phyloP scores from a whole-genome alignment of 1,140 invertebrate genomes.

The Polyergus mexicanus region DNA sequence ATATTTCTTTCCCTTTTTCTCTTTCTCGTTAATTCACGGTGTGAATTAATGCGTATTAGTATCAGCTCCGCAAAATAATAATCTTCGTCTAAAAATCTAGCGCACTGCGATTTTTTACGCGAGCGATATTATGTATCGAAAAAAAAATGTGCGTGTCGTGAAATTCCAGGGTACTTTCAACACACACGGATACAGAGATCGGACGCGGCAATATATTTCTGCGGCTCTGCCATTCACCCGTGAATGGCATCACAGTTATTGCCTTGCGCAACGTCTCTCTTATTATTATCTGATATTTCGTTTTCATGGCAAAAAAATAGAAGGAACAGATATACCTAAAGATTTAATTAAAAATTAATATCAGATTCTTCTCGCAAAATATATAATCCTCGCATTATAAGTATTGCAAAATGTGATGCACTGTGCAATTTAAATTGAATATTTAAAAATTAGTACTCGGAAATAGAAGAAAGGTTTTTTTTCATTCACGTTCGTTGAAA shows the following conservation, averaged over 20 bases:
- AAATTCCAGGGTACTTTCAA: conserved; percentile 23
- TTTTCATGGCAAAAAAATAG: not conserved
- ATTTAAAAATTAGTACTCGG: not conserved
- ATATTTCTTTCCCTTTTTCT: not conserved
- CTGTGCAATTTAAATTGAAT: not conserved
- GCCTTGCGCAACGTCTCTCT: not conserved
- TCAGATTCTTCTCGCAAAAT: not conserved
- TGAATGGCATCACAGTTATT: conserved; percentile 46
- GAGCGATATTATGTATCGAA: too few species aligned
- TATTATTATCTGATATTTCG: conserved; percentile 7
- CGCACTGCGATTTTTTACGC: not conserved
- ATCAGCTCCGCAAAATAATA: not conserved
- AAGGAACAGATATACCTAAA: not conserved
- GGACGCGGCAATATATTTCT: conserved; percentile 15
- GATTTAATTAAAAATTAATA: conserved; percentile 33
- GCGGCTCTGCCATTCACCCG: conserved; percentile 22
- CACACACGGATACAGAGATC: too few species aligned
- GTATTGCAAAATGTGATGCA: not conserved
- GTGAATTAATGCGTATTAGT: not conserved
- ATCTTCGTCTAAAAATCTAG: conserved; percentile 1
- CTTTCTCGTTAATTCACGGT: not conserved
- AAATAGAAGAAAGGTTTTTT: not conserved
- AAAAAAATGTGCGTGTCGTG: not conserved
- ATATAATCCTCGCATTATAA: not conserved
- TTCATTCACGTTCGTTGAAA: not conserved